These are phyloP conservation scores for Protobothrops flavoviridis DNA, from an alignment of 2,113 vertebrate genomes.

Conservation along the genomic window DNA sequence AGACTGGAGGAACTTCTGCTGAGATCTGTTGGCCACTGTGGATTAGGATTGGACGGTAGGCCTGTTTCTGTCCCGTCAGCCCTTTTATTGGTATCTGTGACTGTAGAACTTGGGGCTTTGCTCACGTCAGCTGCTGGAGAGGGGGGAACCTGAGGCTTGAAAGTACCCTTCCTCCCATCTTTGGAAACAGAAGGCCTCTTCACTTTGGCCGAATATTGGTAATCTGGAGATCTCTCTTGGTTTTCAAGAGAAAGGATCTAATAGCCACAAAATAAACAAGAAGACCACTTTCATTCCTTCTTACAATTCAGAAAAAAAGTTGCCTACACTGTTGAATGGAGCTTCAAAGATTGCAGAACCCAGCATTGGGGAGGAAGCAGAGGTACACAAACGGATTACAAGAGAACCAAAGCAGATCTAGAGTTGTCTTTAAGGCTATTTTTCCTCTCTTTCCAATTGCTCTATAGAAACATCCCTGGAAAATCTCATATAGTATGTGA, in stretches of 20 bases:
- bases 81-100: slow-evolving; percentile 57
- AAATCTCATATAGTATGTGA: background rate
- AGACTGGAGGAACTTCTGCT: slow-evolving; percentile 81
- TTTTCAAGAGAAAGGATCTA: slow-evolving; percentile 85
- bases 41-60: slow-evolving; percentile 59
- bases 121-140: slow-evolving; percentile 46
- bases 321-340: background rate
- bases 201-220: slow-evolving; percentile 81
- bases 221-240: slow-evolving; percentile 65
- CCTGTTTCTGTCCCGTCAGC: slow-evolving; percentile 59
- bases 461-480: background rate
- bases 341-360: background rate
- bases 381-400: background rate
- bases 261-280: slow-evolving; percentile 4
- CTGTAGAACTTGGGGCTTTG: slow-evolving; percentile 66
- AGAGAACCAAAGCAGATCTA: background rate
- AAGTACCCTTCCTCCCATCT: slow-evolving; percentile 67
- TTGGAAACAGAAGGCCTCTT: slow-evolving; percentile 74
- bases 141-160: slow-evolving; percentile 63
- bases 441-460: background rate
- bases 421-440: background rate
- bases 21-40: slow-evolving; percentile 64
- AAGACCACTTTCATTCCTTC: background rate
- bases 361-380: background rate
- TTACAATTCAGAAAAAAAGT: background rate